Conservation (phyloP, 1,140 invertebrate species). For the Tribolium castaneum region DNA sequence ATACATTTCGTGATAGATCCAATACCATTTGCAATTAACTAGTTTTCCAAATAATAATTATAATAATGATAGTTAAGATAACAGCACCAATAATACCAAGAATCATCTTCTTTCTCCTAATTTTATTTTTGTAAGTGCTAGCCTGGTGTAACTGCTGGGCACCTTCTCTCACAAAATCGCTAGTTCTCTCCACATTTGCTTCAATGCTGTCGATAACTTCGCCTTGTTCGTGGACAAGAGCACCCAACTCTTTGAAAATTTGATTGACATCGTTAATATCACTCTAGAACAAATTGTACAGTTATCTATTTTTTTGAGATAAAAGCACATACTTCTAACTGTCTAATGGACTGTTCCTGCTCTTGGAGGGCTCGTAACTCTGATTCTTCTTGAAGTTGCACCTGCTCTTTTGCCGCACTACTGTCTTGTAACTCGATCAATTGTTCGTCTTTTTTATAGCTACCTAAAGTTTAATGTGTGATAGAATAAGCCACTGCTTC, state of each 20-base stretch:
- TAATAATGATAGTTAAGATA: slow-evolving; percentile 77
- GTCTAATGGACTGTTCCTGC: slow-evolving; percentile 88
- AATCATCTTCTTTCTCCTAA: slow-evolving; percentile 88
- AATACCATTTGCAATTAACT: background rate
- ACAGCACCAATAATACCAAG: slow-evolving; percentile 74
- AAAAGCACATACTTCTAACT: slow-evolving; percentile 80
- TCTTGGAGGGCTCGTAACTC: slow-evolving; percentile 89
- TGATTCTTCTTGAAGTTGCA: slow-evolving; percentile 87
- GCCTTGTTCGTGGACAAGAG: slow-evolving; percentile 97
- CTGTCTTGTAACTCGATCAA: slow-evolving; percentile 76
- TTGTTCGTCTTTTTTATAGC: slow-evolving; percentile 69
- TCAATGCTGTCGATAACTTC: slow-evolving; percentile 97
- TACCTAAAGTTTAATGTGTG: slow-evolving; percentile 28
- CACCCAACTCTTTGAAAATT: slow-evolving; percentile 97
- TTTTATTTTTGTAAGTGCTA: slow-evolving; percentile 86
- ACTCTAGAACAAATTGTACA: slow-evolving; percentile 70
- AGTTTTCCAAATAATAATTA: slow-evolving; percentile 70
- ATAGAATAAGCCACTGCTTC: background rate
- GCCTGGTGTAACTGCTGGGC: slow-evolving; percentile 85
- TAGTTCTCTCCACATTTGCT: slow-evolving; percentile 92
- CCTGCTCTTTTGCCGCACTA: slow-evolving; percentile 66
- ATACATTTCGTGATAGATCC: background rate
- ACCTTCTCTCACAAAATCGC: slow-evolving; percentile 86
- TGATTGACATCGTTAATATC: slow-evolving; percentile 97
- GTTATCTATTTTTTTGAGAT: background rate